Evolutionary conservation across 1,140 invertebrate species (phyloP), one percentile per base, ranked within the genome.

Genomic region (Chlorops oryzae): DNA sequence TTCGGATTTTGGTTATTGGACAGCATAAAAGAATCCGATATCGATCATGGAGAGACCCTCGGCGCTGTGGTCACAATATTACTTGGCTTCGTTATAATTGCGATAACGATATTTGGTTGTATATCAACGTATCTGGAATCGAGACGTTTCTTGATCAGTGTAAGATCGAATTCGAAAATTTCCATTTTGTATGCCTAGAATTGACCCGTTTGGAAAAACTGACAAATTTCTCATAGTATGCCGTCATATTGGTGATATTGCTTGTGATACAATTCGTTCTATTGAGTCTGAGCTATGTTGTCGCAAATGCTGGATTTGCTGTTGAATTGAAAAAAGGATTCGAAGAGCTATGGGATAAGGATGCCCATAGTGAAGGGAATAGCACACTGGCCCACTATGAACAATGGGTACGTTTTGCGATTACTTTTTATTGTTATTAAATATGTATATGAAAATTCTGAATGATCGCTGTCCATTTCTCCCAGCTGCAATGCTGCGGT

Each of bases 401-500:
- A 37, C 51, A 69, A 44, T 68, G 65, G 65, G 65, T 68, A 34
- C 59, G 61, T 49, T 23, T 12, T 35, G 13, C 18, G 5, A 27
- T 5, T 10, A 43, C 18, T 40, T 20, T 21, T 41, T 15, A 21
- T 9, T 15, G 13, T 32, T 23, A 41, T 5, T 10, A 32, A 15
- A 15, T 32, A 32, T 32, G 28, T 15, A 32, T 10, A 32, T 32
- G 9, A 15, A 10, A 32, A 32, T 32, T 32, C 15, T 15, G 28
- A 32, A 32, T 32, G 28, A 15, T 32, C 28, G 28, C 28, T 39
- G 12, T 25, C 5, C 18, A 2, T 34, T 18, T 2, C n/a, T 28
- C 12, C 32, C 15, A 69, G 65, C 54, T 69, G 3, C 61, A 69
- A 15, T 69, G 65, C 39, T 69, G 65, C 35, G 65, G 65, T 3